Percentiles rank a stretch among this genome's conserved stretches.
These are phyloP conservation scores for Cossypha niveicapilla DNA, from an alignment of 2,797 vertebrate species.

Conservation along the genomic window DNA sequence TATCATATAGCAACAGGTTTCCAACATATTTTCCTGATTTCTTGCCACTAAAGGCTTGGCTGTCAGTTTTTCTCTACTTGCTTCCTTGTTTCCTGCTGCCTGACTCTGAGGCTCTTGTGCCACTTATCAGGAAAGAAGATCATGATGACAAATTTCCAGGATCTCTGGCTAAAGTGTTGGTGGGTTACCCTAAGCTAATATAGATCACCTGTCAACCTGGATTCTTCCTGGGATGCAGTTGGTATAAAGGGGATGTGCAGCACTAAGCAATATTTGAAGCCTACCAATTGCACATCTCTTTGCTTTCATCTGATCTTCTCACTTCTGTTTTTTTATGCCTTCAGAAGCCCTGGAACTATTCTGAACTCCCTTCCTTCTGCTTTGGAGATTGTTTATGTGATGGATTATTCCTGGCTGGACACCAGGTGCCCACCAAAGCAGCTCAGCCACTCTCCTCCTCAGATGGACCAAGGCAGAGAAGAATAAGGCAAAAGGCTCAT, in stretches of 20 bases:
- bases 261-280: neutral
- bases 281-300: accelerated
- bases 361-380: neutral
- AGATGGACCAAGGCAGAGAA: neutral
- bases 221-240: neutral
- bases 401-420: neutral
- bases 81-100: neutral
- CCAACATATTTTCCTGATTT: neutral
- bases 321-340: neutral
- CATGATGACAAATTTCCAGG: neutral
- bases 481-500: accelerated
- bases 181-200: neutral
- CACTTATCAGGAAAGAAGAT: neutral
- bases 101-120: neutral
- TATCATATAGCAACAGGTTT: neutral
- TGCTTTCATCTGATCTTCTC: neutral
- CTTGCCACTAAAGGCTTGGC: neutral
- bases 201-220: accelerated
- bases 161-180: neutral
- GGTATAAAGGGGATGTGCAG: neutral
- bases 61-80: neutral
- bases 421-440: neutral
- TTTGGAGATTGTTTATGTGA: neutral
- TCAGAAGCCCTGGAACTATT: neutral
- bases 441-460: neutral